Percentiles rank a stretch among this genome's conserved stretches.
phyloP scores from a whole-genome alignment of 2,797 vertebrate species.

The Selene dorsalis region DNA sequence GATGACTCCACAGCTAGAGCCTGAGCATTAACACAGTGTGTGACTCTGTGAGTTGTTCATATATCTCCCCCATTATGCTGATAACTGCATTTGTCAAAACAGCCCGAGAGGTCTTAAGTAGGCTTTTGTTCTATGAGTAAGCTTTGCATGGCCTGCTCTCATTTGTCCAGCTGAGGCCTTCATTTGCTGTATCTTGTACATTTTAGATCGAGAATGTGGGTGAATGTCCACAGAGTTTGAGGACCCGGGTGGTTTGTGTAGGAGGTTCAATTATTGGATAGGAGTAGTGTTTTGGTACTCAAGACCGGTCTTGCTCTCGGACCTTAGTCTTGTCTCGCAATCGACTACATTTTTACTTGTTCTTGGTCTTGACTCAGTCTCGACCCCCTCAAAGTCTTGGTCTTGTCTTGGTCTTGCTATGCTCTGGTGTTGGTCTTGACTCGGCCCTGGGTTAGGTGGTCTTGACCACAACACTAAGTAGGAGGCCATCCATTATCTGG shows the following conservation, averaged over 20 bases:
- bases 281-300: too few species aligned
- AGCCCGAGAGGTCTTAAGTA: not conserved
- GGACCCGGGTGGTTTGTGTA: not conserved
- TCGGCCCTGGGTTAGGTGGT: too few species aligned
- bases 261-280: not conserved
- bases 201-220: not conserved
- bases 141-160: not conserved
- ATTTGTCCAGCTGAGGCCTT: not conserved
- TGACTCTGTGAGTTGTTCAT: not conserved
- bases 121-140: too few species aligned
- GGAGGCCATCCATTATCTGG: not conserved
- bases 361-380: too few species aligned
- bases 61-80: not conserved
- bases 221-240: not conserved
- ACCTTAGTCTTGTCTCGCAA: too few species aligned
- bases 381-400: too few species aligned
- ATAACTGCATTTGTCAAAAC: constrained; percentile 14
- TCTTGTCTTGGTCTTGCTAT: too few species aligned
- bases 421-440: too few species aligned
- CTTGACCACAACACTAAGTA: too few species aligned
- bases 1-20: not conserved
- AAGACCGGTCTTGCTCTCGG: too few species aligned
- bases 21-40: constrained; percentile 7
- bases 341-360: too few species aligned
- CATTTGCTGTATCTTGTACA: not conserved